Percentiles rank a stretch among this genome's conserved stretches.
phyloP scores from a whole-genome alignment of 2,113 vertebrate genomes.

The Platichthys stellatus region DNA sequence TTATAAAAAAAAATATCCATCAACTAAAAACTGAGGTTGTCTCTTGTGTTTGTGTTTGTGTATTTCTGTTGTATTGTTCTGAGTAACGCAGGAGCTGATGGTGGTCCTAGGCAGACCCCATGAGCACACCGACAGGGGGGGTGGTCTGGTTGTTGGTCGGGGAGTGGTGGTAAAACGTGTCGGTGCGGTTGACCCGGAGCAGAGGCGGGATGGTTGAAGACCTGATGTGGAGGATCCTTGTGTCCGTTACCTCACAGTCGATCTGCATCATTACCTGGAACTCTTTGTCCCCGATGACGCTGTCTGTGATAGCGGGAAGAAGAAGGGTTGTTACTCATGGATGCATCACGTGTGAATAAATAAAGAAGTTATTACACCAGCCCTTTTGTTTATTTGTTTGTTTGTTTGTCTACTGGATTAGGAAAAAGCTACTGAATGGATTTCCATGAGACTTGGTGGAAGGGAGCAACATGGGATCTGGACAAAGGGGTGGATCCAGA shows the following conservation, averaged over 20 bases:
- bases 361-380: not conserved
- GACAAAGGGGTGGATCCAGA: too few relatives aligned
- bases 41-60: not conserved
- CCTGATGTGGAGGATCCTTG: constrained; percentile 93
- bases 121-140: constrained; percentile 84
- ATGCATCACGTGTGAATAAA: not conserved
- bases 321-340: not conserved
- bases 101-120: constrained; percentile 80
- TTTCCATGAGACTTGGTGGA: not conserved
- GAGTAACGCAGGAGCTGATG: constrained; percentile 3
- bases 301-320: constrained; percentile 82
- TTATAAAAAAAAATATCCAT: constrained; percentile 5
- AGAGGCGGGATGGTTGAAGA: constrained; percentile 89
- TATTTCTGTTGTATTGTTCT: not conserved
- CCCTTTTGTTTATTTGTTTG: too few relatives aligned
- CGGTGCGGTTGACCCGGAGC: constrained; percentile 87
- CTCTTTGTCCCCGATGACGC: constrained; percentile 90
- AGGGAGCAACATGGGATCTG: not conserved
- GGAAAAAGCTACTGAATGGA: too few relatives aligned
- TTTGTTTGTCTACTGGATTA: too few relatives aligned
- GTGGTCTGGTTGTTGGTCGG: constrained; percentile 74
- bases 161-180: constrained; percentile 83
- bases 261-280: constrained; percentile 99
- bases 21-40: not conserved
- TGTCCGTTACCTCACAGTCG: constrained; percentile 96